Base-by-base conservation (phyloP, 2,797 vertebrate genomes). In the Anguilla pacifica region DNA sequence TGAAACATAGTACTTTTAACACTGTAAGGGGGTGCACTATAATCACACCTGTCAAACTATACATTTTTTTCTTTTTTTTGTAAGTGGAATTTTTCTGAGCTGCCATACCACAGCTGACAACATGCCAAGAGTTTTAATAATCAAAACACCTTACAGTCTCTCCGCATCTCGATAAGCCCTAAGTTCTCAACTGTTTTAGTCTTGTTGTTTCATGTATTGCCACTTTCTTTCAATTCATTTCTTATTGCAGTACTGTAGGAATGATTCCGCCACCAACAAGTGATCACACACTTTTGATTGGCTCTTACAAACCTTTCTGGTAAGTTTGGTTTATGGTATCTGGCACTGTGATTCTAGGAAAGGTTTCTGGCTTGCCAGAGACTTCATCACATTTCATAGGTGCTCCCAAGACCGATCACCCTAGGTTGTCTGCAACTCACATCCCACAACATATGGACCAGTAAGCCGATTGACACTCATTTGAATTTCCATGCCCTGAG, bases 31-130 rank as follows among this genome's bases (percentile, higher is more conserved):
- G 17, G 70, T 39, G 2, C 70, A 31, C 70, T 74, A 31, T 39
- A 39, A 74, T 74, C 28, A 74, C 19, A 74, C 70, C 70, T 74
- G 70, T 74, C 70, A 74, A 74, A 74, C 10, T 74, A 13, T 74
- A 74, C 70, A 0, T 13, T 15, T 74, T 74, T 28, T 10, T 70
- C 25, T 64, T 22, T 64, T 64, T 17, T 19, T 17, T 64, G 61
- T 72, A 28, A 31, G n/a, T 3, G 11, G n/a, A 77, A 39, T 15
- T 77, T 77, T 77, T 35, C 31, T 17, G 70, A 39, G 70, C 39
- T 79, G 39, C 39, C 39, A 79, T 79, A 79, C 39, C 31, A 39
- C 72, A 15, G 72, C 72, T 79, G 74, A 79, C 74, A 43, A 43
- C 35, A 79, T 79, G 19, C 74, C 35, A 79, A 5, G 6, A 79